Evolutionary conservation across 2,888 invertebrate species (phyloP).

Genomic region (Agrochola macilenta): DNA sequence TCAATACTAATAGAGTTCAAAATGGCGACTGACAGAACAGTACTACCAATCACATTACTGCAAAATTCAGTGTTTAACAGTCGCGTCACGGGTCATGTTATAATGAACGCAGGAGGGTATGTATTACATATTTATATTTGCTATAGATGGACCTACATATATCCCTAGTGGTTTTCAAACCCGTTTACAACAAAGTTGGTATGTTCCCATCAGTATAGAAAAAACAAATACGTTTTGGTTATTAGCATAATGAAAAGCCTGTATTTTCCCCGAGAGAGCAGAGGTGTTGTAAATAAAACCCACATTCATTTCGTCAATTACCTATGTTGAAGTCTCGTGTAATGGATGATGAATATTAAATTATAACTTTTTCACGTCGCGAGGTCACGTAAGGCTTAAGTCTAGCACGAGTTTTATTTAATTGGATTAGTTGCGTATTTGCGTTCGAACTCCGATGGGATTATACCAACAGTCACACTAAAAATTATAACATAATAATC

Average conservation of each 20-base stretch:
- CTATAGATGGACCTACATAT: conserved; percentile 39
- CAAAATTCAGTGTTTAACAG: too few relatives aligned
- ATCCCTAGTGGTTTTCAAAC: conserved; percentile 42
- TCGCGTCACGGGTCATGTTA: too few relatives aligned
- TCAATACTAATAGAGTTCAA: too few relatives aligned
- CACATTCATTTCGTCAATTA: not conserved
- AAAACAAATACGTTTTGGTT: not conserved
- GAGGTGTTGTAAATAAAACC: not conserved
- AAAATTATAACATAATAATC: conserved; percentile 22
- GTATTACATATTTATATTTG: conserved; percentile 42
- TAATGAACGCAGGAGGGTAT: conserved; percentile 25
- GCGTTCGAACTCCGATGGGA: not conserved
- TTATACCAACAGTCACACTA: conserved; percentile 12
- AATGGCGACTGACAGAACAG: too few relatives aligned
- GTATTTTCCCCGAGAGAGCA: not conserved
- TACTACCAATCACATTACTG: too few relatives aligned
- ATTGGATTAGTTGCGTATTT: not conserved
- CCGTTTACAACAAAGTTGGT: conserved; percentile 25
- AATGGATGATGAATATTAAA: not conserved
- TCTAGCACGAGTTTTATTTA: not conserved
- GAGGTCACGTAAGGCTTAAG: too few relatives aligned
- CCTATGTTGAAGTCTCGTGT: not conserved
- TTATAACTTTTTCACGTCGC: not conserved
- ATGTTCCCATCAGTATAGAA: conserved; percentile 3
- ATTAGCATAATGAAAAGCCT: not conserved